Evolutionary conservation across 1,140 invertebrate species (phyloP), one percentile per base, ranked within the genome.

Genomic region (Leptestheria dahalacensis): DNA sequence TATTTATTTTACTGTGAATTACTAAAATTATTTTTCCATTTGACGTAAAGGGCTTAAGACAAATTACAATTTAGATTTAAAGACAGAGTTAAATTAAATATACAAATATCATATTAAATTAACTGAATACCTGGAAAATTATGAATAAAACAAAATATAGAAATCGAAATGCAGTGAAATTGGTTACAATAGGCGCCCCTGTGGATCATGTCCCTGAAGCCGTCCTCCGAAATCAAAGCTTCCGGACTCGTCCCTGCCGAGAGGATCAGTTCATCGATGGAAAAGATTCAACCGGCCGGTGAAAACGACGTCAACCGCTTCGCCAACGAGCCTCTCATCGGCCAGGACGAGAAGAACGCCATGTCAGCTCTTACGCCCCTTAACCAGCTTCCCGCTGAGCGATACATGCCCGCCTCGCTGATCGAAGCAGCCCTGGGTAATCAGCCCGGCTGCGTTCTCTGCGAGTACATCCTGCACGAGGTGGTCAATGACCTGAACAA

Each of bases 381-480:
- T 74, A 41, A 75, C 72, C 62, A 76, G 26, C 58, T 24, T 47
- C 52, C 26, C 48, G 63, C 23, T 41, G n/a, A 51, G 20, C 63
- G 21, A 50, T 57, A 15, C 3, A 12, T 46, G 52, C 52, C 53
- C 4, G 25, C 24, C 15, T 20, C 33, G 9, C 1, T 29, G n/a
- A 61, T 60, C n/a, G 51, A 63, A 29, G 63, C 59, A 41, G 59
- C 62, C 21, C 2, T 26, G 0, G 23, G 54, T 2, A 28, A 26
- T 26, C 59, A 77, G 62, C 67, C 80, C 64, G 66, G 73, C 0
- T 92, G 89, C 72, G 77, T 80, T 28, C 77, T 91, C 64, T 92
- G 89, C 69, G 82, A 90, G 73, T 90, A 87, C 72, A 75, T 87
- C 66, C 68, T 92, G 49, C 85, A 90, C 69, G 85, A 83, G 62